Conservation (phyloP, 2,888 invertebrate genomes). For the Xanthia icteritia region DNA sequence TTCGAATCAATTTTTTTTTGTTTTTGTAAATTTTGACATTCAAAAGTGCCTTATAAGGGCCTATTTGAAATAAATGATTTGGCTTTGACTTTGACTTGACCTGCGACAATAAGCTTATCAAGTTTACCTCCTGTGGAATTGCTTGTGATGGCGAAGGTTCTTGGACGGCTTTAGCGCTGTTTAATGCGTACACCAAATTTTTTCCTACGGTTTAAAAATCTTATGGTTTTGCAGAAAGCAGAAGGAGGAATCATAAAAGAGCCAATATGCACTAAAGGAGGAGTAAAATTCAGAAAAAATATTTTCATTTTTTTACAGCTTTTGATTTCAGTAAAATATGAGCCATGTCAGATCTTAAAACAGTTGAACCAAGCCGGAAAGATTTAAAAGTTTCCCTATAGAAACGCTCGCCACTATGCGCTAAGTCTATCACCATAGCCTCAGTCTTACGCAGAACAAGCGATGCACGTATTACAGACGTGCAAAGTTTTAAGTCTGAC, state of each 20-base stretch:
- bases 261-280: background rate
- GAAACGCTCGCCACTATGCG: conserved; percentile 34
- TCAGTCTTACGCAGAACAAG: conserved; percentile 62
- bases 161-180: too few species aligned
- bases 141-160: background rate
- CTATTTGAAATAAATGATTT: too few species aligned
- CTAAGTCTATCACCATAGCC: conserved; percentile 22
- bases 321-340: background rate
- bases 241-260: background rate
- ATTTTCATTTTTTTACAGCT: background rate
- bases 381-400: background rate
- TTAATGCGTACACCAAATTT: background rate
- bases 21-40: too few species aligned
- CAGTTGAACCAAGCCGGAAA: background rate
- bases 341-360: background rate
- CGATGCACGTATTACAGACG: conserved; percentile 71
- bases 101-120: background rate
- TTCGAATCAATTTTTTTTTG: too few species aligned
- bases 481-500: conserved; percentile 73
- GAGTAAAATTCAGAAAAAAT: background rate
- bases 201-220: background rate
- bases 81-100: too few species aligned
- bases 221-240: background rate
- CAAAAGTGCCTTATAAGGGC: too few species aligned
- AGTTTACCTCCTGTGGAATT: background rate